A percentile compares a stretch with the other conserved stretches of the same genome.
Evolutionary conservation across 1,140 invertebrate species (phyloP).

Genomic region (Drosophila dunni): DNA sequence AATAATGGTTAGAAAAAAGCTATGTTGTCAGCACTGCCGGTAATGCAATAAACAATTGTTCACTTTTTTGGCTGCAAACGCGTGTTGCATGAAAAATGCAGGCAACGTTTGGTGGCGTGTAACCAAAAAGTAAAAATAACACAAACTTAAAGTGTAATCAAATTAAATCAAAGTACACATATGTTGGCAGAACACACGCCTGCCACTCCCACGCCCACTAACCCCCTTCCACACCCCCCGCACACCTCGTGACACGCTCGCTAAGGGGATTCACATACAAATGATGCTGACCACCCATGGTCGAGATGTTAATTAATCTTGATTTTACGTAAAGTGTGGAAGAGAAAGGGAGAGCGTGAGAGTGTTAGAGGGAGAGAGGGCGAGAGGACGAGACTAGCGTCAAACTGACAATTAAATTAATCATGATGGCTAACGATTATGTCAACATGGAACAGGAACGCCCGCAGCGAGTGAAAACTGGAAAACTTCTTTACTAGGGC

Average conservation of each 20-base stretch:
- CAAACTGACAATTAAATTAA: slow-evolving; percentile 83
- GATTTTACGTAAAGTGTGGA: slow-evolving; percentile 58
- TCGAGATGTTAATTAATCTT: slow-evolving; percentile 80
- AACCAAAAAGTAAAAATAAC: too few relatives aligned
- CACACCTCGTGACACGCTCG: neutral
- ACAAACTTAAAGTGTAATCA: slow-evolving; percentile 39
- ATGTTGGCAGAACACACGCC: neutral
- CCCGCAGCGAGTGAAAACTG: slow-evolving; percentile 28
- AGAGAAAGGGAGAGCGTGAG: slow-evolving; percentile 2
- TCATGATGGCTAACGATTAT: slow-evolving; percentile 80
- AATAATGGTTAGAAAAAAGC: too few relatives aligned
- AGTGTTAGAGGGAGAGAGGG: slow-evolving; percentile 3
- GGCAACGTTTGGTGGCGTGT: neutral
- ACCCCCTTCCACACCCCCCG: neutral
- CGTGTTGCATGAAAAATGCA: slow-evolving; percentile 56
- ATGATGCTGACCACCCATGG: slow-evolving; percentile 77
- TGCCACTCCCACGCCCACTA: too few relatives aligned
- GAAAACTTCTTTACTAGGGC: neutral
- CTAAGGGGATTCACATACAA: slow-evolving; percentile 51
- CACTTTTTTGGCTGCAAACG: slow-evolving; percentile 23
- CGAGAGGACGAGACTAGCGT: slow-evolving; percentile 51
- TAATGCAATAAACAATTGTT: slow-evolving; percentile 26
- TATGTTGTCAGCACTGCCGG: slow-evolving; percentile 1
- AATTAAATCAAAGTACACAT: slow-evolving; percentile 60
- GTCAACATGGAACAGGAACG: slow-evolving; percentile 50